Evolutionary conservation across 2,888 invertebrate species (phyloP).

Genomic region (Amphipoea oculea): DNA sequence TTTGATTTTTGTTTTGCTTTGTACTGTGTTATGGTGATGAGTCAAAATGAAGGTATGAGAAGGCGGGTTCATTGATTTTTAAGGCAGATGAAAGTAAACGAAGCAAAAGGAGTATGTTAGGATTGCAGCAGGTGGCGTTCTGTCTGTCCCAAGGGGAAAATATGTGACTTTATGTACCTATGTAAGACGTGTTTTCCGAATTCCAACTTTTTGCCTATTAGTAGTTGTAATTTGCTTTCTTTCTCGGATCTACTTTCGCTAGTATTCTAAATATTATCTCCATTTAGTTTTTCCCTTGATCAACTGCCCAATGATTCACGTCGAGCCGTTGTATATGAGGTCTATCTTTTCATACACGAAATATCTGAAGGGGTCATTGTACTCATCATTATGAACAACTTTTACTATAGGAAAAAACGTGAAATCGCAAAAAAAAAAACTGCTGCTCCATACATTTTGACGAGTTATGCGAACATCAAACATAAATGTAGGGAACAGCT

Average conservation of each 20-base stretch:
- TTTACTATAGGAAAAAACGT: too few species aligned
- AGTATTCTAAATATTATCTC: neutral
- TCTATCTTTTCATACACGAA: too few species aligned
- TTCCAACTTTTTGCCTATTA: neutral
- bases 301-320: too few species aligned
- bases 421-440: too few species aligned
- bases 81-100: neutral
- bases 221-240: neutral
- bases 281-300: neutral
- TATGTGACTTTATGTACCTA: neutral
- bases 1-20: conserved; percentile 23
- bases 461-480: too few species aligned
- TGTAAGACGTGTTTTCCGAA: neutral
- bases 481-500: too few species aligned
- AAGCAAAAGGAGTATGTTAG: neutral
- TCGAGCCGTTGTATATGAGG: too few species aligned
- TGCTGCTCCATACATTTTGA: too few species aligned
- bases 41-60: neutral
- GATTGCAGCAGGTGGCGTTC: neutral
- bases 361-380: too few species aligned
- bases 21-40: neutral
- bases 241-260: neutral
- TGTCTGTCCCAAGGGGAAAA: neutral
- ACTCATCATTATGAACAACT: too few species aligned
- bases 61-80: neutral